Percentiles rank a stretch among this genome's conserved stretches.
Conservation (phyloP, 92 coral and sea anemone species). For the Meandrina meandrites region DNA sequence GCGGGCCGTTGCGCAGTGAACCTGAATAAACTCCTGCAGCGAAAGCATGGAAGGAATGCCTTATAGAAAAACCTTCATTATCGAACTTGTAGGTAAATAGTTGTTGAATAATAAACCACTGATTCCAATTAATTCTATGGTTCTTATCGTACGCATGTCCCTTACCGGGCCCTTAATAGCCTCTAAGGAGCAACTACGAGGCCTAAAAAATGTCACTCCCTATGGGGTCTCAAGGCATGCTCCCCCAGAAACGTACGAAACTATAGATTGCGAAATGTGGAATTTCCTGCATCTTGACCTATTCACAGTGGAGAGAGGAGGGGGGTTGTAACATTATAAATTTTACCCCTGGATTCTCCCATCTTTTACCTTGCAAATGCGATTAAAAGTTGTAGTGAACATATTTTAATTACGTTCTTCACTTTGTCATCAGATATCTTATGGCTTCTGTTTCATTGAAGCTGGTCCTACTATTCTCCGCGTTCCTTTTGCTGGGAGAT, state of each 20-base stretch:
- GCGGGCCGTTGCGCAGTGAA: background rate
- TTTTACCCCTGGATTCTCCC: background rate
- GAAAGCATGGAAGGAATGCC: background rate
- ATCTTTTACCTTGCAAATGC: background rate
- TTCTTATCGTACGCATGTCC: no score
- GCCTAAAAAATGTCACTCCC: no score
- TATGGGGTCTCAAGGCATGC: no score
- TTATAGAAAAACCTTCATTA: background rate
- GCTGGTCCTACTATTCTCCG: constrained; percentile 11
- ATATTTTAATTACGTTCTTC: background rate
- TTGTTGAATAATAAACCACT: no score
- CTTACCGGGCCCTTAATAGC: no score
- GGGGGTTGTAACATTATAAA: background rate
- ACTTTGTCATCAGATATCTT: background rate
- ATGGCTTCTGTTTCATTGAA: constrained; percentile 32
- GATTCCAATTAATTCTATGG: no score
- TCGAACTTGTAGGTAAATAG: no score
- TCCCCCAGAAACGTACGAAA: no score
- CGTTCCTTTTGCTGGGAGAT: background rate
- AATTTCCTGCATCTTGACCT: no score
- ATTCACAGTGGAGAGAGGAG: background rate
- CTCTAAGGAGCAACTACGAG: no score
- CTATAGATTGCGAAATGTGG: no score
- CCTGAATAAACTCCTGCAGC: background rate
- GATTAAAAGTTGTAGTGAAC: background rate